Evolutionary conservation across 2,113 vertebrate genomes (phyloP).

Genomic region (Cygnus buccinator): DNA sequence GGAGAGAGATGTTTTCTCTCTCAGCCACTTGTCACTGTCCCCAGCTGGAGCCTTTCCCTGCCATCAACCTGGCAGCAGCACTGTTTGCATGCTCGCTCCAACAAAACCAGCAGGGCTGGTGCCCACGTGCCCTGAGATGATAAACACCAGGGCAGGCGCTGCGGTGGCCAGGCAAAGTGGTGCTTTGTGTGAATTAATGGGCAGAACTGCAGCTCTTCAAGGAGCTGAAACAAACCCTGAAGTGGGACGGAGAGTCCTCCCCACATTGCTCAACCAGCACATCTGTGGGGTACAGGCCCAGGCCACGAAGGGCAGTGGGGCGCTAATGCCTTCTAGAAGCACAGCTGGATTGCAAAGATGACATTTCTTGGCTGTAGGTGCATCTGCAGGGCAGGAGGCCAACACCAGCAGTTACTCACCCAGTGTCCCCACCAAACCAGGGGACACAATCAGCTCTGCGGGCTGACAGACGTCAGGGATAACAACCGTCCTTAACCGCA

Average conservation of each 20-base stretch:
- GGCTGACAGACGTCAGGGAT: accelerated
- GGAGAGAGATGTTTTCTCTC: background rate
- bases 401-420: background rate
- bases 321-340: background rate
- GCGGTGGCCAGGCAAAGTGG: background rate
- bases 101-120: background rate
- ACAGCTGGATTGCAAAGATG: background rate
- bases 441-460: background rate
- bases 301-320: background rate
- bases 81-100: background rate
- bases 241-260: background rate
- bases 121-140: background rate
- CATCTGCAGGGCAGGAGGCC: background rate
- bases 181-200: accelerated
- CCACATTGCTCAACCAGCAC: background rate
- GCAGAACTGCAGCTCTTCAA: background rate
- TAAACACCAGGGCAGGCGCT: accelerated
- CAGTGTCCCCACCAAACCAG: background rate
- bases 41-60: background rate
- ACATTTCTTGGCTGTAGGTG: accelerated
- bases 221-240: background rate
- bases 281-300: background rate
- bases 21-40: background rate
- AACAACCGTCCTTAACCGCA: background rate
- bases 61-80: background rate